These are phyloP conservation scores for Amphipoea oculea DNA, from an alignment of 2,888 invertebrate genomes.

Conservation along the genomic window DNA sequence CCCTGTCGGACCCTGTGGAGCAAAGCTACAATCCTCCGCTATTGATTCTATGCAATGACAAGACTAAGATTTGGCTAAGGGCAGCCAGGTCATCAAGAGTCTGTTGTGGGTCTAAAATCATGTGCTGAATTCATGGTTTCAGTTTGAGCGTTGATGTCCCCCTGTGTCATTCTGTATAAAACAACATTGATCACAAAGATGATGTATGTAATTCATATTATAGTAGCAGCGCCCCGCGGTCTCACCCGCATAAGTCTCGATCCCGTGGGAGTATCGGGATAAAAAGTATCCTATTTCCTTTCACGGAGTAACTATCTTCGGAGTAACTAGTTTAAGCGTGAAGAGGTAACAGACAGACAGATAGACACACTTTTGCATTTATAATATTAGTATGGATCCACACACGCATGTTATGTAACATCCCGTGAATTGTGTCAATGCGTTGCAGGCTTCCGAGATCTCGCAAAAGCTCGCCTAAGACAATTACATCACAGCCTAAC, in stretches of 20 bases:
- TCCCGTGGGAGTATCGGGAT: no score
- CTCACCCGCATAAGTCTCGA: no score
- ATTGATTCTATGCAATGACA: constrained; percentile 97
- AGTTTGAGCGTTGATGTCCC: background rate
- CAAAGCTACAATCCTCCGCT: constrained; percentile 92
- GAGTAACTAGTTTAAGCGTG: no score
- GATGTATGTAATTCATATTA: background rate
- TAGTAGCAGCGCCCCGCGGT: no score
- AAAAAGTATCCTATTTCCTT: no score
- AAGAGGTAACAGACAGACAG: no score
- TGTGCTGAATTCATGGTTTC: background rate
- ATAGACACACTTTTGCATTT: no score
- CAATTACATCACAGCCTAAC: background rate
- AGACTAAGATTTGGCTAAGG: constrained; percentile 97
- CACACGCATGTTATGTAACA: background rate
- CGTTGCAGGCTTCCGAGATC: background rate
- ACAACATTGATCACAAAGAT: background rate
- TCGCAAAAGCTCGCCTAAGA: background rate
- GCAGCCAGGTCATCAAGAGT: constrained; percentile 93
- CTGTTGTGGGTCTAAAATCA: constrained; percentile 84
- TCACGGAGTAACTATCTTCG: no score
- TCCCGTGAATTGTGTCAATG: background rate
- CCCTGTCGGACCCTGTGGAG: constrained; percentile 92
- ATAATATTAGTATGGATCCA: no score
- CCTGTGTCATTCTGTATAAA: background rate